Base-by-base conservation (phyloP, 2,797 vertebrate genomes). In the Fundulus diaphanus region DNA sequence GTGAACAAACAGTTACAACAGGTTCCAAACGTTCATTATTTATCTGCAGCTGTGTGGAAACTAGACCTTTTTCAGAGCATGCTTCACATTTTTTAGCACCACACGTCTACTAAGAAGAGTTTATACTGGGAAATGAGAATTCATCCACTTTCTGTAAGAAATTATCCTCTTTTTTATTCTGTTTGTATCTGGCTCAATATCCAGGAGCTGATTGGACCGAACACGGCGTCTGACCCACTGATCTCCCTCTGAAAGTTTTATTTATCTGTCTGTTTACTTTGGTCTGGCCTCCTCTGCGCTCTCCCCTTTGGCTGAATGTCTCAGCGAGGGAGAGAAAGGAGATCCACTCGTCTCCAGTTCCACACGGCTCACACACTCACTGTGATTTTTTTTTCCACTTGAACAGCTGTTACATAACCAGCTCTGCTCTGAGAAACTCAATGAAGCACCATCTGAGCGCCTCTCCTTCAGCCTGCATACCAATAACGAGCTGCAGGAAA, bases 341-440 rank as follows among this genome's bases (percentile, higher is more conserved):
- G 68, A 78, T 82, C 73, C 48, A 69, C 68, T 70, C 54, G 15
- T 83, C 77, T 70, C 52, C 7, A n/a, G 76, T 82, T 84, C 77
- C 77, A 70, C 77, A 57, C 77, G 57, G 76, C 69, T 76, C 80
- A 74, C 67, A 73, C 40, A 52, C 71, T 87, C 79, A 5, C 75
- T 71, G 48, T 29, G 81, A 68, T 76, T 69, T 78, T 77, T 48
- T 59, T 92, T 73, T 80, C 75, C 80, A 90, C 93, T 81, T 67
- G 48, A 85, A 92, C 95, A 92, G 91, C 91, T 93, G 94, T 97
- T 97, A 96, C 90, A 92, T 96, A 97, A 97, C 92, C 24, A 4
- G 33, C 76, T 68, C 72, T 48, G 77, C 77, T 70, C 94, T 89
- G 89, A 92, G 93, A 94, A 94, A 93, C 94, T 94, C 94, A 93